A percentile compares a stretch with the other conserved stretches of the same genome.
These are phyloP conservation scores for Hassar affinis DNA, from an alignment of 2,113 vertebrate species.

Conservation along the genomic window DNA sequence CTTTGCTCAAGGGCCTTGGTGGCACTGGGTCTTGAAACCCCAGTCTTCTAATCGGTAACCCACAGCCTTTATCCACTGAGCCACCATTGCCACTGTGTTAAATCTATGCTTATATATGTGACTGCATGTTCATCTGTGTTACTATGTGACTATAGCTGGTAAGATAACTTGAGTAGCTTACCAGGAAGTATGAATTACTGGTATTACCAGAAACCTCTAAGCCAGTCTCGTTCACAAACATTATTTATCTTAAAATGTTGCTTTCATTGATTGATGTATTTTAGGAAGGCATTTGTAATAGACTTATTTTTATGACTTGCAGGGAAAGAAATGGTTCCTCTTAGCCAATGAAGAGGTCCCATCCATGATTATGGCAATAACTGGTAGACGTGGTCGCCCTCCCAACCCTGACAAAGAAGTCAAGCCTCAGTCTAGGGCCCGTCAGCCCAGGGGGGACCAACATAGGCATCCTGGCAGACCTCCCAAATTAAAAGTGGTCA, in stretches of 20 bases:
- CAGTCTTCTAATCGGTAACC: not conserved
- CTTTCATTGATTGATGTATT: not conserved
- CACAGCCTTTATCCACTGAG: not conserved
- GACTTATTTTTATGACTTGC: constrained; percentile 20
- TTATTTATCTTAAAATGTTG: not conserved
- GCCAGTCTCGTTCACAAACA: not conserved
- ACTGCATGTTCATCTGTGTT: not conserved
- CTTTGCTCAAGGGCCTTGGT: too few relatives aligned
- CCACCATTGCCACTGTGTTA: too few relatives aligned
- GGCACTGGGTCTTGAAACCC: not conserved
- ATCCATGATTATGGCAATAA: constrained; percentile 94
- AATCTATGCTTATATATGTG: not conserved
- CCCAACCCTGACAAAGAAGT: constrained; percentile 88
- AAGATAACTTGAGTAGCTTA: not conserved
- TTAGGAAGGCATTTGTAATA: not conserved
- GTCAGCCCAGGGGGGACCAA: constrained; percentile 65
- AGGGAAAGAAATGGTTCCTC: constrained; percentile 87
- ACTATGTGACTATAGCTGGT: too few relatives aligned
- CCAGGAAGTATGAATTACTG: not conserved
- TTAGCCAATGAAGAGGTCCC: constrained; percentile 91
- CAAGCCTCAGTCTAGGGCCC: constrained; percentile 67
- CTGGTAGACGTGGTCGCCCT: constrained; percentile 89
- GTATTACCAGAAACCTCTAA: not conserved
- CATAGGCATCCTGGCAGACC: constrained; percentile 81
- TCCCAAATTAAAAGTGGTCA: constrained; percentile 84